Conservation (phyloP, 2,113 vertebrate species). For the Mirza zaza region DNA sequence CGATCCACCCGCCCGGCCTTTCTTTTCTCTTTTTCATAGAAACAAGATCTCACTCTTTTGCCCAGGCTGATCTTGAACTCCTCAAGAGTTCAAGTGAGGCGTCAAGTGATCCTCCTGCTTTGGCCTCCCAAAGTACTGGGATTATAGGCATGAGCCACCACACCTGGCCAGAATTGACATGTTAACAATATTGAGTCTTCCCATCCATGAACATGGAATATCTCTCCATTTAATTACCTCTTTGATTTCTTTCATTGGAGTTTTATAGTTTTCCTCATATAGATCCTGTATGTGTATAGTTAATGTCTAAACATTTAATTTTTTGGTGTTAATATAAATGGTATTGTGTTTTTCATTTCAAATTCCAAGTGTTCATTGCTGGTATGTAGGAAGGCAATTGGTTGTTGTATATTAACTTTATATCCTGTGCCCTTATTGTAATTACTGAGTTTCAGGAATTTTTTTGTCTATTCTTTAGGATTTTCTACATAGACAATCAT, state of each 20-base stretch:
- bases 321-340: background rate
- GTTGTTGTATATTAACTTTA: background rate
- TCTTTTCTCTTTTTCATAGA: no score
- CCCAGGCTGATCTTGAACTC: no score
- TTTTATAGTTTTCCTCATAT: background rate
- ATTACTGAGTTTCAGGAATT: background rate
- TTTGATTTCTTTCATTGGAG: background rate
- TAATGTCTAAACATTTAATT: background rate
- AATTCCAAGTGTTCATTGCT: background rate
- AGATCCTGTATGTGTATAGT: background rate
- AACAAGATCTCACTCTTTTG: no score
- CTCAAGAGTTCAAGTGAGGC: no score
- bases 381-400: background rate
- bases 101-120: no score
- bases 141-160: no score
- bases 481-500: slow-evolving; percentile 5
- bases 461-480: background rate
- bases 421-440: background rate
- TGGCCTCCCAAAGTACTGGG: no score
- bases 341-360: background rate
- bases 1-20: no score
- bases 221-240: background rate
- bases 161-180: background rate
- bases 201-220: background rate
- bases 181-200: background rate